Evolutionary conservation across 1,140 invertebrate species (phyloP), one percentile per base, ranked within the genome.

Genomic region (Mycetomoellerius zeteki): DNA sequence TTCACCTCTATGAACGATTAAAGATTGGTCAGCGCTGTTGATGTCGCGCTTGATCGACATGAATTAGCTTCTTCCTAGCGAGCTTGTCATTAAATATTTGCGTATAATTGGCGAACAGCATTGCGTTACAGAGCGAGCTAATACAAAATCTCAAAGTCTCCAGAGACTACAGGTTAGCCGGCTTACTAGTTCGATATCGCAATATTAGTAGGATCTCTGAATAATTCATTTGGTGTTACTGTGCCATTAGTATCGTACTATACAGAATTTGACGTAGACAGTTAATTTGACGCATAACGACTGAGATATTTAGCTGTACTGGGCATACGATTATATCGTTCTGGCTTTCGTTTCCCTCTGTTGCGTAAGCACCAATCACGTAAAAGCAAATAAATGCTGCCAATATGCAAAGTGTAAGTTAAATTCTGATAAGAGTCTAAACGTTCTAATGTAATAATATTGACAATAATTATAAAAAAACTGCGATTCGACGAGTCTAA

Each of bases 201-300:
- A 71, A 88, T 92, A 92, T 89, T 91, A 91, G 81, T 87, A 86
- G 75, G 87, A 89, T 91, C 85, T 91, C 86, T 94, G 93, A 93
- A 94, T 94, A 90, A 94, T 94, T 94, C 92, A 93, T 94, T 75
- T 76, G 80, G 88, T 87, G 91, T 91, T 90, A 90, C 88, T 90
- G 85, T 88, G 90, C 89, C 90, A 93, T 93, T 93, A 92, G 92
- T 92, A 92, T 93, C 92, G 71, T 75, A 90, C 91, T 92, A 21
- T 67, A 92, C 92, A 92, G 90, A 93, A 91, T 94, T 93, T 94
- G 93, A 93, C 93, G 91, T 91, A 91, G 90, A 91, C 90, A 88
- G 91, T 87, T 94, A 94, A 94, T 94, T 94, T 94, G 94, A 93
- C 93, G 93, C 88, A 91, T 92, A 92, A 94, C 90, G 90, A 90